These are phyloP conservation scores for Meliscaeva auricollis DNA, from an alignment of 2,888 invertebrate species.

Conservation along the genomic window DNA sequence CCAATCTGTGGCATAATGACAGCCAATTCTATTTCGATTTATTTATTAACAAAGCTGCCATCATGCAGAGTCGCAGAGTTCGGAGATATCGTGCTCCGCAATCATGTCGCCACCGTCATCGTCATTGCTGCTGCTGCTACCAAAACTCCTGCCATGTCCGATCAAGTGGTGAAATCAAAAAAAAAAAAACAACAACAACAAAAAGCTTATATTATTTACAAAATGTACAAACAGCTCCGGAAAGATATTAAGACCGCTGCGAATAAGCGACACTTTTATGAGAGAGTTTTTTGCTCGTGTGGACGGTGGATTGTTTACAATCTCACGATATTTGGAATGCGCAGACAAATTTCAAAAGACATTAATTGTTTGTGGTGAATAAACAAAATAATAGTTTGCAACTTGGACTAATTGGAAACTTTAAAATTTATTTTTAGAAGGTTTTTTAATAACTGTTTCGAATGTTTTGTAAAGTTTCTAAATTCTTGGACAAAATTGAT, in stretches of 20 bases:
- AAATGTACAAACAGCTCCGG: slow-evolving; percentile 42
- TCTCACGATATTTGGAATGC: slow-evolving; percentile 58
- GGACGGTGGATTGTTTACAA: slow-evolving; percentile 65
- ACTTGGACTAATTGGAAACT: not conserved
- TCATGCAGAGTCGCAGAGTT: slow-evolving; percentile 30
- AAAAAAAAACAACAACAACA: no score
- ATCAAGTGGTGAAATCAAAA: slow-evolving; percentile 61
- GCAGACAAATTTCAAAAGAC: slow-evolving; percentile 22
- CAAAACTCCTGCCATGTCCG: not conserved
- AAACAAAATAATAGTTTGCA: slow-evolving; percentile 21
- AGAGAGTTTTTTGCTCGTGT: slow-evolving; percentile 48
- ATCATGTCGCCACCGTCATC: slow-evolving; percentile 33
- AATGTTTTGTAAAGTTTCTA: no score
- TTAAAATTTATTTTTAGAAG: not conserved
- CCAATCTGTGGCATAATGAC: slow-evolving; percentile 56
- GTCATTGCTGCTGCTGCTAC: not conserved
- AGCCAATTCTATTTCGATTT: slow-evolving; percentile 66
- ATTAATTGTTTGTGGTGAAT: not conserved
- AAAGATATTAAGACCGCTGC: slow-evolving; percentile 20
- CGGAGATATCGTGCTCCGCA: slow-evolving; percentile 48
- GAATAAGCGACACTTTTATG: slow-evolving; percentile 30
- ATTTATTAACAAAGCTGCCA: slow-evolving; percentile 63
- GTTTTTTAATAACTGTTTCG: no score
- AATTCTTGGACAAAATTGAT: no score
- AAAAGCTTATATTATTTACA: slow-evolving; percentile 55